Percentiles rank a stretch among this genome's conserved stretches.
Conservation (phyloP, 1,140 invertebrate species). For the Lerema accius region DNA sequence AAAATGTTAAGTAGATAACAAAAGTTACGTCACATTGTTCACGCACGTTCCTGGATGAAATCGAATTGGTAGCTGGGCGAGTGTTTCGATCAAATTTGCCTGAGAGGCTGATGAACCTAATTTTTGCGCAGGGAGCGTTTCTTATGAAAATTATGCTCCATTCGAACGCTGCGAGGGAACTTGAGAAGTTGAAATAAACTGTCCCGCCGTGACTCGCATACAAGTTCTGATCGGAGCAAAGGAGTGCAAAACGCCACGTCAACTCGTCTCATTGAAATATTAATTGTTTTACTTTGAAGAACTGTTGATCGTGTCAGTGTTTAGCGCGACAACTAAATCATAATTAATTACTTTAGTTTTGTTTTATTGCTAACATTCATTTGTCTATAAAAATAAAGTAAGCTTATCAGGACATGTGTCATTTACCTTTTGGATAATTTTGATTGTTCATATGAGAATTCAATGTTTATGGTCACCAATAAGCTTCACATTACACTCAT, state of each 20-base stretch:
- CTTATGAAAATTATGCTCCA: constrained; percentile 78
- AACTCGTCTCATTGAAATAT: constrained; percentile 20
- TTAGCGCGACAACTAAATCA: not conserved
- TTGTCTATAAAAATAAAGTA: no score
- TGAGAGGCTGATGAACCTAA: constrained; percentile 72
- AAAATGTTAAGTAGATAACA: constrained; percentile 54
- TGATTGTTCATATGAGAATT: no score
- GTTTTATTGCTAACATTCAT: no score
- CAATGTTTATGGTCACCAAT: no score
- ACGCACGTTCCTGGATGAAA: constrained; percentile 63
- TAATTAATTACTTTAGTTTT: no score
- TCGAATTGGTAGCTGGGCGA: constrained; percentile 57
- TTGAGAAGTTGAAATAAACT: constrained; percentile 78
- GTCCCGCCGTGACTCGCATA: constrained; percentile 71
- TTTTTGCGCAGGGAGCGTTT: constrained; percentile 68
- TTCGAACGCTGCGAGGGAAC: constrained; percentile 64
- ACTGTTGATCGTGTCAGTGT: not conserved
- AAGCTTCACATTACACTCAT: no score
- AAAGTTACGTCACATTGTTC: constrained; percentile 65
- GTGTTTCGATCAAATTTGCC: constrained; percentile 64
- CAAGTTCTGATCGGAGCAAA: constrained; percentile 41
- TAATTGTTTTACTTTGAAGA: not conserved
- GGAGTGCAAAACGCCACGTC: constrained; percentile 33
- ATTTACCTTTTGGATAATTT: no score
- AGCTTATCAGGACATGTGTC: no score